A percentile compares a stretch with the other conserved stretches of the same genome.
These are phyloP conservation scores for Aquatica leii DNA, from an alignment of 2,888 invertebrate genomes.

Conservation along the genomic window DNA sequence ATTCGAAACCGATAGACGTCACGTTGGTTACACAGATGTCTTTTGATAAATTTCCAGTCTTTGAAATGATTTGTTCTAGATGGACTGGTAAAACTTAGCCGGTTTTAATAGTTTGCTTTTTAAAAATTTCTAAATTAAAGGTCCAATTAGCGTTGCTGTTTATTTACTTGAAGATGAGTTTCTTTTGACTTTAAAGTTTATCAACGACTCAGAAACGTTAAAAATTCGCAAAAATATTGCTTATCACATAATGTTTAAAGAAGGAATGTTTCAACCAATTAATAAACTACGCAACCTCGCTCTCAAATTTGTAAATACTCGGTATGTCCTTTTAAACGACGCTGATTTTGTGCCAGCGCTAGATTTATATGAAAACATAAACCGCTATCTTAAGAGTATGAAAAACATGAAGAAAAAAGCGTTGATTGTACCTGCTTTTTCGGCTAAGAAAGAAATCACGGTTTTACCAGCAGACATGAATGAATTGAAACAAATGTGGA, in stretches of 20 bases:
- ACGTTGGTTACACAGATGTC: conserved; percentile 84
- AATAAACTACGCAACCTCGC: conserved; percentile 90
- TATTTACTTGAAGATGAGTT: conserved; percentile 91
- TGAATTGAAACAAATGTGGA: conserved; percentile 76
- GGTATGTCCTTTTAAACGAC: conserved; percentile 86
- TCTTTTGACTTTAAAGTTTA: conserved; percentile 64
- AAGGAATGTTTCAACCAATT: conserved; percentile 87
- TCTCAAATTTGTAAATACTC: conserved; percentile 78
- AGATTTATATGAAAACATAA: conserved; percentile 77
- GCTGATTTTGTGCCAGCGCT: conserved; percentile 90
- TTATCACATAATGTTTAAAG: conserved; percentile 89
- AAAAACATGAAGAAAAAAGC: conserved; percentile 5
- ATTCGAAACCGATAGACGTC: conserved; percentile 72
- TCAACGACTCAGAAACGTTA: conserved; percentile 71
- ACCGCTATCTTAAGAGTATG: conserved; percentile 63
- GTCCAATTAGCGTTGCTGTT: conserved; percentile 85
- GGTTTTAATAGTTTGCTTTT: neutral
- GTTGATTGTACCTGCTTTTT: conserved; percentile 9
- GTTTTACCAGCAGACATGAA: conserved; percentile 77
- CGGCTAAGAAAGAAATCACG: conserved; percentile 78
- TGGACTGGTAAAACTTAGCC: conserved; percentile 75
- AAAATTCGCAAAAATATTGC: conserved; percentile 81
- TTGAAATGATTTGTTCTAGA: conserved; percentile 81
- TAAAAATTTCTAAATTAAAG: conserved; percentile 54
- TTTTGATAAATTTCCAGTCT: conserved; percentile 77